phyloP scores from a whole-genome alignment of 2,797 vertebrate genomes.

The Xiphophorus birchmanni region DNA sequence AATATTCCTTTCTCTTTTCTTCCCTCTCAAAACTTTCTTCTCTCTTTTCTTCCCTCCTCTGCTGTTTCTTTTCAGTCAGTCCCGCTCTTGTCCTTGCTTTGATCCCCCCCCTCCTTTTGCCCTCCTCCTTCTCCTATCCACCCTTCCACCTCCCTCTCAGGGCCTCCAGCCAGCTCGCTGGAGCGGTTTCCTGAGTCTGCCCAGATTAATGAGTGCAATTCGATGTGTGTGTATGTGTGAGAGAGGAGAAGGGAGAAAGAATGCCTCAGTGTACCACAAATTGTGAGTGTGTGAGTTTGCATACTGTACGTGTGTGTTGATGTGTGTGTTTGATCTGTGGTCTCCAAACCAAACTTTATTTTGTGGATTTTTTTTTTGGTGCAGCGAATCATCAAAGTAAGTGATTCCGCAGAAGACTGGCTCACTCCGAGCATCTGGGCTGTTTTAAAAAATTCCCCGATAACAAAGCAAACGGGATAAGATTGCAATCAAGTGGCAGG shows the following conservation, averaged over 20 bases:
- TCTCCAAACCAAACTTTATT: conserved; percentile 83
- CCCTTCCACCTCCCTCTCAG: conserved; percentile 73
- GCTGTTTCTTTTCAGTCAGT: conserved; percentile 81
- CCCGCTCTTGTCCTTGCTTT: conserved; percentile 77
- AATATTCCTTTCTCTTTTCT: conserved; percentile 78
- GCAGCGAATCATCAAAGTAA: conserved; percentile 75
- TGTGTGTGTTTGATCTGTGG: conserved; percentile 67
- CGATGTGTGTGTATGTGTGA: conserved; percentile 64
- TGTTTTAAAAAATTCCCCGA: conserved; percentile 60
- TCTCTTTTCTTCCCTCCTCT: conserved; percentile 73
- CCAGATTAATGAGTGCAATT: conserved; percentile 87
- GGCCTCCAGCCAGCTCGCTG: conserved; percentile 93
- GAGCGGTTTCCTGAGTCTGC: conserved; percentile 88
- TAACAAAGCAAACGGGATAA: conserved; percentile 58
- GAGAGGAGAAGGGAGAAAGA: conserved; percentile 63
- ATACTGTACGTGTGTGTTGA: conserved; percentile 48
- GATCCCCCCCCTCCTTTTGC: conserved; percentile 67
- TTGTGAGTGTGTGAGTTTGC: conserved; percentile 76
- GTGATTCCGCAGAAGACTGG: conserved; percentile 67
- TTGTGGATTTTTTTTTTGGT: conserved; percentile 70
- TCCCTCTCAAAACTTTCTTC: conserved; percentile 79
- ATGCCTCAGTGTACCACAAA: conserved; percentile 75
- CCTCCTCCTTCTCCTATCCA: conserved; percentile 21
- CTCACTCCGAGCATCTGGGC: conserved; percentile 58
- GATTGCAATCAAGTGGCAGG: conserved; percentile 64